phyloP scores from a whole-genome alignment of 2,797 vertebrate species.

The Spinus pinus region DNA sequence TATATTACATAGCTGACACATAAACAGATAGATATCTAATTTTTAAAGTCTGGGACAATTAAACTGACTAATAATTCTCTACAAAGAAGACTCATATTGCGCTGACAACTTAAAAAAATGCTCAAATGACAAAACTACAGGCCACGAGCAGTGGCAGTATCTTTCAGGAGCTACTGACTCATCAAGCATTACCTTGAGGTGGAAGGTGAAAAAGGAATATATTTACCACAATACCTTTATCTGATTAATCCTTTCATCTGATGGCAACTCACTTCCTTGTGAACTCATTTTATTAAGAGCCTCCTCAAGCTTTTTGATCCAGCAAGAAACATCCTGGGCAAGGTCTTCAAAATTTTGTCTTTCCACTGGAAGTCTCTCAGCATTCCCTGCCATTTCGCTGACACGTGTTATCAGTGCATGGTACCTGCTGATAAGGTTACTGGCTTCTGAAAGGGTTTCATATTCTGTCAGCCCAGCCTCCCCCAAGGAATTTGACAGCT shows the following conservation, averaged over 20 bases:
- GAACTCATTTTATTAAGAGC: conserved; percentile 66
- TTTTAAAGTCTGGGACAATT: not conserved
- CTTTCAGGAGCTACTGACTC: not conserved
- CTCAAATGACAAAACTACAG: not conserved
- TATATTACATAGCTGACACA: not conserved
- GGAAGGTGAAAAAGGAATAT: not conserved
- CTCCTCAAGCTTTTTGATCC: conserved; percentile 76
- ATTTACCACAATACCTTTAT: conserved; percentile 78
- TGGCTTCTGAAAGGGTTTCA: conserved; percentile 74
- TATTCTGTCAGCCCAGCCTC: conserved; percentile 79
- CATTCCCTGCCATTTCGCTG: conserved; percentile 40
- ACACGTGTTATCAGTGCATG: conserved; percentile 69
- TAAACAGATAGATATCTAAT: not conserved
- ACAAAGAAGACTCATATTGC: not conserved
- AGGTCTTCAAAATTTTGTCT: conserved; percentile 74
- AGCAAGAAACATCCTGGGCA: conserved; percentile 66
- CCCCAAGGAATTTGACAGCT: conserved; percentile 77
- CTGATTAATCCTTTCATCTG: conserved; percentile 75
- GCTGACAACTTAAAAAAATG: not conserved
- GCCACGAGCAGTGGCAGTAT: not conserved
- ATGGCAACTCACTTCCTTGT: conserved; percentile 64
- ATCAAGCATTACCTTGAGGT: not conserved
- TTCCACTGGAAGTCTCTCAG: conserved; percentile 66
- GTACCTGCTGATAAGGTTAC: conserved; percentile 77
- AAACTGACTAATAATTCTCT: not conserved